Percentiles rank a stretch among this genome's conserved stretches.
These are phyloP conservation scores for Mico argentatus DNA, from an alignment of 2,797 vertebrate species.

Conservation along the genomic window DNA sequence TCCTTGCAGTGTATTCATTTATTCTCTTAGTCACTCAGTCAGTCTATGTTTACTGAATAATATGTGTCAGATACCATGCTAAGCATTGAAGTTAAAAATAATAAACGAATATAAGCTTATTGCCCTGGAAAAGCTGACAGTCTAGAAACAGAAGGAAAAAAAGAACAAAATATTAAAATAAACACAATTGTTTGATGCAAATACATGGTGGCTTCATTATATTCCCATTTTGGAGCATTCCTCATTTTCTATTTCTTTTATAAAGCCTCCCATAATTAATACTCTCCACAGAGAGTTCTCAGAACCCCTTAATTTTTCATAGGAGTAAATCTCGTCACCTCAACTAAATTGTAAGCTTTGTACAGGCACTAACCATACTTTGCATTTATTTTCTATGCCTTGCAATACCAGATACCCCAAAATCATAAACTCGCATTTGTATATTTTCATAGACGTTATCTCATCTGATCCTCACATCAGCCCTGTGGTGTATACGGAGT, in stretches of 20 bases:
- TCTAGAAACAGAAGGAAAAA: neutral
- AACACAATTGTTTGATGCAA: neutral
- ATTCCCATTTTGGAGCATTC: neutral
- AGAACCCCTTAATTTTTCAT: neutral
- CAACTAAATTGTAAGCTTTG: neutral
- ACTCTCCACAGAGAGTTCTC: neutral
- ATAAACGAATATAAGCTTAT: neutral
- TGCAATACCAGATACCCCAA: neutral
- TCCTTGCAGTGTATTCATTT: neutral
- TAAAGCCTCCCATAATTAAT: neutral
- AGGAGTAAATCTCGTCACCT: neutral
- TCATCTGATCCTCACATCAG: neutral
- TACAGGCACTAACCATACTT: neutral
- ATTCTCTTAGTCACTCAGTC: neutral
- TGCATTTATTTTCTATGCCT: neutral
- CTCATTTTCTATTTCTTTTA: neutral
- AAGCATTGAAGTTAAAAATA: neutral
- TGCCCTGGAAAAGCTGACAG: neutral
- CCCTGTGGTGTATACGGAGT: neutral
- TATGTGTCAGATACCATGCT: neutral
- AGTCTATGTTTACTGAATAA: neutral
- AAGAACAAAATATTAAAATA: neutral
- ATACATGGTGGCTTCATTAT: neutral
- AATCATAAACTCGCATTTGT: neutral
- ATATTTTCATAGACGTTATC: neutral